Conservation (phyloP, 2,888 invertebrate species). For the Notocelia uddmanniana region DNA sequence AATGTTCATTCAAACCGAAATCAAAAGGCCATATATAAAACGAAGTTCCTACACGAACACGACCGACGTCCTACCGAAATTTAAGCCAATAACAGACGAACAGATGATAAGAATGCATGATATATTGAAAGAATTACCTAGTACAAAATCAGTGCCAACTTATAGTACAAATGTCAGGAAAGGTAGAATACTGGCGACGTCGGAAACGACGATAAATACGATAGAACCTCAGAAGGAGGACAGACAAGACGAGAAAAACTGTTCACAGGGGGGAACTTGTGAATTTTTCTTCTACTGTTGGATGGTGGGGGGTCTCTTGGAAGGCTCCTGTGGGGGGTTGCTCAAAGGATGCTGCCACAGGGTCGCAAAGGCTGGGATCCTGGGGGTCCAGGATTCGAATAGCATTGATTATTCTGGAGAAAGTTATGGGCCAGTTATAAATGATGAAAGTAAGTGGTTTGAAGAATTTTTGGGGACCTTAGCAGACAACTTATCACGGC, state of each 20-base stretch:
- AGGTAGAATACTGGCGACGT: slow-evolving; percentile 57
- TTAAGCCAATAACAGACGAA: slow-evolving; percentile 78
- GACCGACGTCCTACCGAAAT: slow-evolving; percentile 67
- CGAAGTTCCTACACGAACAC: slow-evolving; percentile 67
- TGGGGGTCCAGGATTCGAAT: slow-evolving; percentile 88
- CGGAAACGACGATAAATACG: slow-evolving; percentile 47
- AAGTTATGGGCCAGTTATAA: slow-evolving; percentile 90
- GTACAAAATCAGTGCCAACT: slow-evolving; percentile 51
- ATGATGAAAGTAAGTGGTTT: slow-evolving; percentile 91
- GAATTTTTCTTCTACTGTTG: slow-evolving; percentile 97
- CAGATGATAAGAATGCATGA: slow-evolving; percentile 74
- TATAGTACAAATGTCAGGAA: slow-evolving; percentile 59
- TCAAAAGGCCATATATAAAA: slow-evolving; percentile 55
- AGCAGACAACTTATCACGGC: slow-evolving; percentile 14
- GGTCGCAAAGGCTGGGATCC: slow-evolving; percentile 87
- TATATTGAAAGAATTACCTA: slow-evolving; percentile 69
- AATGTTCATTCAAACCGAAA: slow-evolving; percentile 76
- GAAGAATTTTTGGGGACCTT: slow-evolving; percentile 8
- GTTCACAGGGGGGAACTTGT: slow-evolving; percentile 92
- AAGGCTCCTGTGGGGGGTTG: slow-evolving; percentile 93
- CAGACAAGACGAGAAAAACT: slow-evolving; percentile 83
- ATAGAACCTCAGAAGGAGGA: slow-evolving; percentile 52
- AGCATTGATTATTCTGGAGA: slow-evolving; percentile 87
- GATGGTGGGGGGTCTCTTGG: slow-evolving; percentile 94
- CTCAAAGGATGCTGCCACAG: slow-evolving; percentile 95